Percentiles rank a stretch among this genome's conserved stretches.
Conservation (phyloP, 2,888 invertebrate genomes). For the Fragum whitleyi region DNA sequence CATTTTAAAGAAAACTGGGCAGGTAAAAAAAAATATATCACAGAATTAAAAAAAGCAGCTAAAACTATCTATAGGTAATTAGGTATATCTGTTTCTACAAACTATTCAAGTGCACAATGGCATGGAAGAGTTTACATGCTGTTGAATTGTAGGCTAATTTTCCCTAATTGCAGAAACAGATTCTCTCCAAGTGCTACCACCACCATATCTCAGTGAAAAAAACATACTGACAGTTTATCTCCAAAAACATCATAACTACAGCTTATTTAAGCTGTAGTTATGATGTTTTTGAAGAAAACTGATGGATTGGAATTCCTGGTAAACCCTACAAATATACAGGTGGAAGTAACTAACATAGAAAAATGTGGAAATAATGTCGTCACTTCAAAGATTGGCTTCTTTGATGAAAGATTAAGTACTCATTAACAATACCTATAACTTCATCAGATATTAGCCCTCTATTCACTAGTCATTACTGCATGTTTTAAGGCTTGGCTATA, state of each 20-base stretch:
- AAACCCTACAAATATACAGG: constrained; percentile 13
- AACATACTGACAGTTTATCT: background rate
- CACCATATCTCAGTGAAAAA: background rate
- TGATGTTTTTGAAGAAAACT: no score
- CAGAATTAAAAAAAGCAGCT: no score
- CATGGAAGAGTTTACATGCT: constrained; percentile 4
- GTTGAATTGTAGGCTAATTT: constrained; percentile 22
- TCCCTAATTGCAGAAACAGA: constrained; percentile 12
- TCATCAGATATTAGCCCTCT: background rate
- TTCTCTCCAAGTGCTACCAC: background rate
- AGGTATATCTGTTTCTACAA: background rate
- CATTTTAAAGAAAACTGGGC: no score
- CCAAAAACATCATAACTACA: no score
- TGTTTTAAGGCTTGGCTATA: no score
- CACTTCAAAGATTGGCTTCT: constrained; percentile 20
- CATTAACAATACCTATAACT: background rate
- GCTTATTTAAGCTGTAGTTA: no score
- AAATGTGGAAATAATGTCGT: constrained; percentile 16
- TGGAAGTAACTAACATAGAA: constrained; percentile 12
- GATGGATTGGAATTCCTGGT: background rate
- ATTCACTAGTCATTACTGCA: no score
- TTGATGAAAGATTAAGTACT: constrained; percentile 24
- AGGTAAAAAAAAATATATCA: no score
- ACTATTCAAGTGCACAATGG: background rate
- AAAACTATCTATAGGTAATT: background rate